Evolutionary conservation across 1,140 invertebrate species (phyloP).

Genomic region (Apis laboriosa): DNA sequence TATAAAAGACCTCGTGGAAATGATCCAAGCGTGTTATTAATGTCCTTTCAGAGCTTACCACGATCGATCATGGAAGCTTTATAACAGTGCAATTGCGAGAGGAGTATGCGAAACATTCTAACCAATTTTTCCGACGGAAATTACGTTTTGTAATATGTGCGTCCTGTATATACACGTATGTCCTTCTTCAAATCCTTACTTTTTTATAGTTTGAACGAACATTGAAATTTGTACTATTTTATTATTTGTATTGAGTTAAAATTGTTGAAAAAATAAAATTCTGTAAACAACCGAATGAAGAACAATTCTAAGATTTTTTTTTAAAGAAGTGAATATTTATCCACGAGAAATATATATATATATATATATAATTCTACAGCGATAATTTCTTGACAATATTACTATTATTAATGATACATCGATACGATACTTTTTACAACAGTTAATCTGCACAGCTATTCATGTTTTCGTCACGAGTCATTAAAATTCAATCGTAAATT

Average conservation of each 20-base stretch:
- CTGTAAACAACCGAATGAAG: too few species aligned
- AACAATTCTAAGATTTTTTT: too few species aligned
- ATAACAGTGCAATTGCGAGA: background rate
- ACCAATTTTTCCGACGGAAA: background rate
- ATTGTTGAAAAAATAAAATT: background rate
- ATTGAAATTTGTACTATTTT: background rate
- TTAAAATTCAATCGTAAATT: background rate
- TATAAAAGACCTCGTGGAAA: background rate
- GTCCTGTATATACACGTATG: too few species aligned
- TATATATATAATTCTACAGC: background rate
- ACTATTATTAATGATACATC: background rate
- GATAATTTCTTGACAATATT: background rate
- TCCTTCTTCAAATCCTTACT: background rate
- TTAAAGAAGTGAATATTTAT: too few species aligned
- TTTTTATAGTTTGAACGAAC: too few species aligned
- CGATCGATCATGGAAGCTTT: conserved; percentile 2
- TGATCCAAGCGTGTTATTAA: conserved; percentile 10
- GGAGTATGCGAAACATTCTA: background rate
- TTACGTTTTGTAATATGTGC: background rate
- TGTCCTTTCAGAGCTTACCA: background rate
- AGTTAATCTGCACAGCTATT: background rate
- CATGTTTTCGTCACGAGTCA: background rate
- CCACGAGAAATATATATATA: too few species aligned
- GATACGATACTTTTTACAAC: background rate
- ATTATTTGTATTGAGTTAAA: too few species aligned